Conservation (phyloP, 2,113 vertebrate species). For the Dasyprocta punctata region DNA sequence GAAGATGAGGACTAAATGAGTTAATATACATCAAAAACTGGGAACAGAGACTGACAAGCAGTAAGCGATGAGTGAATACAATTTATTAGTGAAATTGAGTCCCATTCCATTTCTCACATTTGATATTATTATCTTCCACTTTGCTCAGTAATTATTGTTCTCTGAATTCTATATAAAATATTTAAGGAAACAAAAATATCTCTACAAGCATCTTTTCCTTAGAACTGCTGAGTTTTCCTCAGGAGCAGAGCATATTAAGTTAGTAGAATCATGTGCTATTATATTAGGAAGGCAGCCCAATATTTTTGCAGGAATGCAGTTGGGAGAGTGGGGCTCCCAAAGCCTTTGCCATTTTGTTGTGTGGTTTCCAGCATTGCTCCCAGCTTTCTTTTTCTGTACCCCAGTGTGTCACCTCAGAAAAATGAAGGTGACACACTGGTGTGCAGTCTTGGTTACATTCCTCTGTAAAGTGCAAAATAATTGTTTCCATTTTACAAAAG, state of each 20-base stretch:
- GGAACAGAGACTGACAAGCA: neutral
- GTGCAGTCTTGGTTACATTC: neutral
- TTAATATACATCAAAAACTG: neutral
- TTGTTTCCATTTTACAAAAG: constrained; percentile 14
- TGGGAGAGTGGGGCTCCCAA: neutral
- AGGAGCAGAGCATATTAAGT: neutral
- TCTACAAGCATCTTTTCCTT: neutral
- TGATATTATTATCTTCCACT: neutral
- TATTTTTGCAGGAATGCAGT: neutral
- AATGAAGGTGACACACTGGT: neutral
- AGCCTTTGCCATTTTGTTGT: neutral
- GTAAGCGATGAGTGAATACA: neutral
- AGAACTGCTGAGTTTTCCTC: neutral
- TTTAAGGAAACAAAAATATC: neutral
- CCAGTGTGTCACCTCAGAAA: neutral
- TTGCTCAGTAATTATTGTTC: neutral
- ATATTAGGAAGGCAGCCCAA: neutral
- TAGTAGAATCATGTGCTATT: neutral
- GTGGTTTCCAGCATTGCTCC: neutral
- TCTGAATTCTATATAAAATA: neutral
- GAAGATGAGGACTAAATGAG: neutral
- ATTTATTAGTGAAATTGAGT: no score
- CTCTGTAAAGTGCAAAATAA: neutral
- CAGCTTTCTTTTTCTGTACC: neutral
- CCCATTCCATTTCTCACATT: neutral